Base-by-base conservation (phyloP, 1,140 invertebrate species). In the Lanistes nyassanus region DNA sequence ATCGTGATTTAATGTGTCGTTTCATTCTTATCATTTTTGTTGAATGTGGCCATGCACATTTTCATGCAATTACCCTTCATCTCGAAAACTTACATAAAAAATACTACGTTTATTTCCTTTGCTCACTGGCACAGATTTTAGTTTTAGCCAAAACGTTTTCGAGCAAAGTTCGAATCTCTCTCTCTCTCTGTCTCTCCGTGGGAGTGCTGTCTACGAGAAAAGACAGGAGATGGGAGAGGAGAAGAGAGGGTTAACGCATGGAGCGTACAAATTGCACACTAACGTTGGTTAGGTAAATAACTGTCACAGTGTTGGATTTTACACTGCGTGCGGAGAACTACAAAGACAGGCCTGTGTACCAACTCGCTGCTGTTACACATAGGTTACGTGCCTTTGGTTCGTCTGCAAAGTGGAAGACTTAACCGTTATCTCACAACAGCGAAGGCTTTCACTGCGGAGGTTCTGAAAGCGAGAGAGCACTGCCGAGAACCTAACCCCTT, bases 1-100 rank as follows among this genome's bases (percentile, higher is more conserved):
- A 29, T n/a, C 34, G n/a, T 62, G 58, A 29, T n/a, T 62, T n/a
- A 29, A n/a, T 62, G 58, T 62, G 58, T 62, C n/a, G 26, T n/a
- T n/a, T n/a, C 23, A 31, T n/a, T n/a, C 23, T n/a, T 62, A n/a
- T n/a, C n/a, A 29, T n/a, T n/a, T n/a, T n/a, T 31, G 34, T 31
- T 62, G 58, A 62, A 13, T 19, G 11, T n/a, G 7, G 11, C 26
- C 13, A 31, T 11, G 58, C n/a, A 62, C 11, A 62, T 16, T 13
- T 62, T 19, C 58, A 62, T n/a, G 0, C 58, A 62, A 13, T 0
- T 13, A 13, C 34, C 34, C 34, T 3, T n/a, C 26, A 16, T 62
- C n/a, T 29, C 13, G 26, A 62, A 62, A 29, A 2, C 0, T n/a
- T 19, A 16, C 11, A 9, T n/a, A 16, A 62, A 13, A 9, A 29